A percentile compares a stretch with the other conserved stretches of the same genome.
phyloP scores from a whole-genome alignment of 1,140 invertebrate species.

The Drosophila santomea region DNA sequence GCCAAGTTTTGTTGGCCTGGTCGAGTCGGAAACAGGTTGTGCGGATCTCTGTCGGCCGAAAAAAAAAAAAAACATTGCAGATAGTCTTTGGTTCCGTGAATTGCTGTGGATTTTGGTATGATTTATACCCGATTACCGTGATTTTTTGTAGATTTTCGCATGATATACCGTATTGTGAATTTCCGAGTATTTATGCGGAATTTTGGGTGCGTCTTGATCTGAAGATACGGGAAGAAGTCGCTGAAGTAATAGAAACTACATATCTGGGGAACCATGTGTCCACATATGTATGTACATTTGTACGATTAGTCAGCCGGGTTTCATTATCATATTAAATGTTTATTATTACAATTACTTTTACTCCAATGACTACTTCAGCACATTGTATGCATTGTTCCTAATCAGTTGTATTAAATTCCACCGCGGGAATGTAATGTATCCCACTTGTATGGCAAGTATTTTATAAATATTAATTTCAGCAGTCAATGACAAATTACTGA shows the following conservation, averaged over 20 bases:
- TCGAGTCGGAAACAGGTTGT: constrained; percentile 13
- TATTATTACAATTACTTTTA: too few species aligned
- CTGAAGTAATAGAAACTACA: neutral
- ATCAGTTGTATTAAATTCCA: neutral
- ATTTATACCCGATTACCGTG: constrained; percentile 15
- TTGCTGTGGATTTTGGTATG: constrained; percentile 10
- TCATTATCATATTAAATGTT: neutral
- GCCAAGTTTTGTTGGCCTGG: constrained; percentile 24
- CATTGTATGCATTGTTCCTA: neutral
- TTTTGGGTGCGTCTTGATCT: neutral
- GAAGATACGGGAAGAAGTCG: neutral
- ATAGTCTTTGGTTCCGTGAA: constrained; percentile 7
- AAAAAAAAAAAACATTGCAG: neutral
- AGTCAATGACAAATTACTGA: neutral
- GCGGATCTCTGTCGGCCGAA: constrained; percentile 7
- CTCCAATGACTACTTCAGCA: neutral
- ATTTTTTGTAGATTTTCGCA: constrained; percentile 4
- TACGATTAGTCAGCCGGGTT: neutral
- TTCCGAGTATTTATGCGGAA: neutral
- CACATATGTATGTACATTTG: neutral
- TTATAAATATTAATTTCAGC: too few species aligned
- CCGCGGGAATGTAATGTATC: neutral
- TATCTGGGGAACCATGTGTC: neutral
- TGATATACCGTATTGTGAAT: neutral
- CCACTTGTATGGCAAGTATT: too few species aligned